A percentile compares a stretch with the other conserved stretches of the same genome.
phyloP scores from a whole-genome alignment of 2,888 invertebrate genomes.

The Bugula neritina region DNA sequence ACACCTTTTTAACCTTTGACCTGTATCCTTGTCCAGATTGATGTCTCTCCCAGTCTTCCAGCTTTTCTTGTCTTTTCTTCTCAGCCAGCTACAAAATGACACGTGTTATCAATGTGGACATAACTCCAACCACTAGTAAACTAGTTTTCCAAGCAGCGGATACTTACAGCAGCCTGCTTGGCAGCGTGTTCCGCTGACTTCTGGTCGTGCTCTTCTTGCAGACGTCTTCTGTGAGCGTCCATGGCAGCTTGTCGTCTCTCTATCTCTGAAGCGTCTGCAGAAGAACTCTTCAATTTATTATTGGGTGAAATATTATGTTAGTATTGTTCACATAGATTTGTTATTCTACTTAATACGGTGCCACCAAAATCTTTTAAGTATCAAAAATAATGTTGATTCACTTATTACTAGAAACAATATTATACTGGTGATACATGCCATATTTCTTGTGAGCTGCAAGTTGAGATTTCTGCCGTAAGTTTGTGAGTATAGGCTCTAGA shows the following conservation, averaged over 20 bases:
- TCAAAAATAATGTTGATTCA: too few relatives aligned
- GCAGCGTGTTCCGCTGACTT: conserved; percentile 29
- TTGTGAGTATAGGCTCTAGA: background rate
- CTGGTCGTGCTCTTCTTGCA: conserved; percentile 30
- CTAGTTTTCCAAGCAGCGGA: too few relatives aligned
- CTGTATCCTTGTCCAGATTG: conserved; percentile 43
- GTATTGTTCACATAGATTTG: too few relatives aligned
- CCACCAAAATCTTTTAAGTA: too few relatives aligned
- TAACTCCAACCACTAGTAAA: too few relatives aligned
- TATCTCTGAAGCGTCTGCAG: conserved; percentile 29
- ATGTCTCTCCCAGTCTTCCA: conserved; percentile 47
- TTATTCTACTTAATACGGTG: too few relatives aligned
- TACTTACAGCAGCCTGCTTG: conserved; percentile 29
- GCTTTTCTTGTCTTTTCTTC: conserved; percentile 41
- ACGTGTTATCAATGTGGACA: too few relatives aligned
- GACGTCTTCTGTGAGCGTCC: conserved; percentile 30
- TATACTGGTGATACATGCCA: too few relatives aligned
- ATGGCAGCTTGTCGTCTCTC: conserved; percentile 30
- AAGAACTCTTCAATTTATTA: too few relatives aligned
- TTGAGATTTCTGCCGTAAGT: background rate
- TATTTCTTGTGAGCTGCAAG: background rate
- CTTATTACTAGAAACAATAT: too few relatives aligned
- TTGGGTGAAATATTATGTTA: too few relatives aligned
- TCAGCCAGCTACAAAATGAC: conserved; percentile 44
- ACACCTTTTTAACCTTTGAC: conserved; percentile 38